Base-by-base conservation (phyloP, 2,113 vertebrate species). In the Irena cyanogastra region DNA sequence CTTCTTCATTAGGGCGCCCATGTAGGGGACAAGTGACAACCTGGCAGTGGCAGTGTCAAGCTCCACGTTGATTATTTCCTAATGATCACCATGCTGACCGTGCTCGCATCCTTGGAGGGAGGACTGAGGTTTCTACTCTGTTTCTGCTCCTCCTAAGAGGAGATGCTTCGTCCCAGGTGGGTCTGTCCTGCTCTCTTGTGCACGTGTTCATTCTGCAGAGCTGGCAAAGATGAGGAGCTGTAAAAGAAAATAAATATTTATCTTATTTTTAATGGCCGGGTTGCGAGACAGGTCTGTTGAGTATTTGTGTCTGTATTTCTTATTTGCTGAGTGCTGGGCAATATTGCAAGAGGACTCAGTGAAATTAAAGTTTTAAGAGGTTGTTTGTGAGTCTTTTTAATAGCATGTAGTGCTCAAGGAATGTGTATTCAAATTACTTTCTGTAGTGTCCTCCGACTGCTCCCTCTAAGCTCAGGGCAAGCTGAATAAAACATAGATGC, bases 161-260 rank as follows among this genome's bases (percentile, higher is more conserved):
- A 78, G 44, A 21, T 10, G 21, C 20, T 41, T 70, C 0, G 0
- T 59, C 22, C 65, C 50, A 9, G 12, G 0, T 11, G n/a, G 10
- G 5, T 69, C 37, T 85, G 31, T 17, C 74, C 76, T 30, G 15
- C 27, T 63, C 33, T 52, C 64, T 10, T 7, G 10, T 61, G 56
- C 35, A 4, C 9, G 6, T 8, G 41, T 42, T 61, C 31, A 31
- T 24, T 42, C 53, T 0, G 0, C 16, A 47, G 52, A 57, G n/a
- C 2, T 23, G n/a, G n/a, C 31, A 44, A 41, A 65, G 63, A 35
- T 2, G 3, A 53, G n/a, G 72, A 76, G 6, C 4, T 72, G 18
- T 35, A 18, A 26, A 35, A n/a, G 53, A 47, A 61, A 72, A n/a
- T 20, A 2, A n/a, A n/a, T 0, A 9, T 52, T 60, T 87, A 19